phyloP scores from a whole-genome alignment of 2,888 invertebrate genomes.

The Caenorhabditis sulstoni region DNA sequence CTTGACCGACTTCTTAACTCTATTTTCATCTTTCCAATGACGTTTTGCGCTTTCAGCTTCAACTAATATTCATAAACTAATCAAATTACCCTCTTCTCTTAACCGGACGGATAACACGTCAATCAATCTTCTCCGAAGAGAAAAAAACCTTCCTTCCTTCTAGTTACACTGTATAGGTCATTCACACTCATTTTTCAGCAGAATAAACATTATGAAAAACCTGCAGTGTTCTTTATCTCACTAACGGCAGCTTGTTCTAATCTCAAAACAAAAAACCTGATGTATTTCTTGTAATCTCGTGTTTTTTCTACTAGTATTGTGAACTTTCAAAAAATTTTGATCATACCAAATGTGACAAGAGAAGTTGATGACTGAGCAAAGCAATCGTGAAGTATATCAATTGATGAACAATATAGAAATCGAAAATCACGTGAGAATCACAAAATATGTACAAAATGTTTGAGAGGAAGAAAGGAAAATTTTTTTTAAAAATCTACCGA shows the following conservation, averaged over 20 bases:
- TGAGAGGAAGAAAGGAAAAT: slow-evolving; percentile 2
- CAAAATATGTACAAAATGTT: slow-evolving; percentile 42
- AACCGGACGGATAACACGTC: neutral
- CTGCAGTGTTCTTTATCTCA: slow-evolving; percentile 33
- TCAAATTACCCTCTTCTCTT: neutral
- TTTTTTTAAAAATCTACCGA: neutral
- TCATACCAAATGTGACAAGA: slow-evolving; percentile 2
- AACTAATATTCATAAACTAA: slow-evolving; percentile 30
- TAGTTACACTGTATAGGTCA: slow-evolving; percentile 37
- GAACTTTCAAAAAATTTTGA: slow-evolving; percentile 1
- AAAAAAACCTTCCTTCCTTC: neutral
- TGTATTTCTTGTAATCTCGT: no score
- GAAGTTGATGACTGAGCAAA: slow-evolving; percentile 32
- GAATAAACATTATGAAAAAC: slow-evolving; percentile 39
- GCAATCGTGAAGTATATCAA: slow-evolving; percentile 21
- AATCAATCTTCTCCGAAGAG: slow-evolving; percentile 16
- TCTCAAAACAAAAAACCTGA: neutral
- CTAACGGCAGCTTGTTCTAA: slow-evolving; percentile 54
- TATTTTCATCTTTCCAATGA: neutral
- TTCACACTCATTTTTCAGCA: slow-evolving; percentile 29
- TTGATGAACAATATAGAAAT: slow-evolving; percentile 11
- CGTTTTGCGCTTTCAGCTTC: slow-evolving; percentile 28
- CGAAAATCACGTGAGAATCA: slow-evolving; percentile 42
- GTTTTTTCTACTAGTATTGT: neutral
- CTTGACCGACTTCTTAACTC: no score